phyloP scores from a whole-genome alignment of 2,113 vertebrate species.

The Laticauda colubrina region DNA sequence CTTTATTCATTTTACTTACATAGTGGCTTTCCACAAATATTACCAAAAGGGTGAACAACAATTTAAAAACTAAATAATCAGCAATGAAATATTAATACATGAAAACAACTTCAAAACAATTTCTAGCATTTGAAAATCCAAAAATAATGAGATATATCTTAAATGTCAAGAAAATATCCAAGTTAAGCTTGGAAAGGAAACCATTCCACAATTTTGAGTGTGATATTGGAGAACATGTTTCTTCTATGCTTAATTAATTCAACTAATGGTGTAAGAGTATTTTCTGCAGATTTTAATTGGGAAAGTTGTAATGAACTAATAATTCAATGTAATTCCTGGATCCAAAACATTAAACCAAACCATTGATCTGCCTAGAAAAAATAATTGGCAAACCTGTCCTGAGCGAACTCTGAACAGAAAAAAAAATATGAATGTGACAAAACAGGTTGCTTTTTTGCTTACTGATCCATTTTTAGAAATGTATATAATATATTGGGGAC shows the following conservation, averaged over 20 bases:
- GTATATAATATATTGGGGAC: neutral
- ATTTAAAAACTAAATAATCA: neutral
- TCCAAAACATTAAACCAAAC: neutral
- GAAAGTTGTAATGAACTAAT: neutral
- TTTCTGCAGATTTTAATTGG: neutral
- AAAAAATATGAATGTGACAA: neutral
- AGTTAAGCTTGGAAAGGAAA: neutral
- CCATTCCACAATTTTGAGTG: neutral
- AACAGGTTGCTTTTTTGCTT: neutral
- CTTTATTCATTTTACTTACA: neutral
- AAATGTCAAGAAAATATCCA: neutral
- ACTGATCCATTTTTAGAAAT: neutral
- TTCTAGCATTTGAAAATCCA: neutral
- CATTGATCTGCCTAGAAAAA: neutral
- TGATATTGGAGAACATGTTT: neutral
- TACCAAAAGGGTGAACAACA: neutral
- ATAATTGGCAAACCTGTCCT: neutral
- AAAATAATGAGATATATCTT: neutral
- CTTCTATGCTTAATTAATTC: neutral
- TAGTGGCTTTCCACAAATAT: neutral
- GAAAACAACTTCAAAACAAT: neutral
- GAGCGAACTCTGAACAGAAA: neutral
- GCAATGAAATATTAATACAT: neutral
- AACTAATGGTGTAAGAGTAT: neutral
- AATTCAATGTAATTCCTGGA: neutral